Evolutionary conservation across 2,888 invertebrate genomes (phyloP), one percentile per base, ranked within the genome.

Genomic region (Clivina fossor): DNA sequence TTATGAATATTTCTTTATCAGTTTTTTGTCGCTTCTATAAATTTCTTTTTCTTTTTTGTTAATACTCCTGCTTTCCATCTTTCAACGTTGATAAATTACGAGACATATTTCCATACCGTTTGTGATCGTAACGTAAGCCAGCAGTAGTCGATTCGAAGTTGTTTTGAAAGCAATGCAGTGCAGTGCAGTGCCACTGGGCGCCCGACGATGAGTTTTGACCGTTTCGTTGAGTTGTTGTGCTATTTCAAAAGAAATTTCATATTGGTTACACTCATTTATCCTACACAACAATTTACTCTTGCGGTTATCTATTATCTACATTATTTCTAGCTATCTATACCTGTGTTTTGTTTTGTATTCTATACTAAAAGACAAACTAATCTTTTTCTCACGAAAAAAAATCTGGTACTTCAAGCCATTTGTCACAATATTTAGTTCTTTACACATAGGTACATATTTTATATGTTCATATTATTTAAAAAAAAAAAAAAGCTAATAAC

Each of bases 31-130:
- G 18, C 30, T 46, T 28, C 32, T n/a, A 11, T 33, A 22, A 33
- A n/a, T 47, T 35, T 33, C 32, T 47, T 46, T 13, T 32, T 47
- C 47, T 47, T 47, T 47, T n/a, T n/a, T n/a, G n/a, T n/a, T n/a
- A n/a, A n/a, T n/a, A n/a, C n/a, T n/a, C n/a, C n/a, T n/a, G n/a
- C n/a, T n/a, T n/a, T n/a, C n/a, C 47, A 47, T 47, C 47, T 47
- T 47, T 32, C 35, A 47, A 50, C 50, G 35, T 50, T 50, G 50
- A 50, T 50, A 50, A 50, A 50, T 50, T 50, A 50, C 41, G 33
- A 41, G 41, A 50, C 32, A 41, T 49, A 49, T 50, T 50, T 41
- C 41, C 38, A 38, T 38, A 20, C 13, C 33, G 16, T 15, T 33
- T 19, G 19, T 50, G 47, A 33, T 33, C 33, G 22, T n/a, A n/a